A percentile compares a stretch with the other conserved stretches of the same genome.
Evolutionary conservation across 2,888 invertebrate species (phyloP).

Genomic region (Caenorhabditis sp.): DNA sequence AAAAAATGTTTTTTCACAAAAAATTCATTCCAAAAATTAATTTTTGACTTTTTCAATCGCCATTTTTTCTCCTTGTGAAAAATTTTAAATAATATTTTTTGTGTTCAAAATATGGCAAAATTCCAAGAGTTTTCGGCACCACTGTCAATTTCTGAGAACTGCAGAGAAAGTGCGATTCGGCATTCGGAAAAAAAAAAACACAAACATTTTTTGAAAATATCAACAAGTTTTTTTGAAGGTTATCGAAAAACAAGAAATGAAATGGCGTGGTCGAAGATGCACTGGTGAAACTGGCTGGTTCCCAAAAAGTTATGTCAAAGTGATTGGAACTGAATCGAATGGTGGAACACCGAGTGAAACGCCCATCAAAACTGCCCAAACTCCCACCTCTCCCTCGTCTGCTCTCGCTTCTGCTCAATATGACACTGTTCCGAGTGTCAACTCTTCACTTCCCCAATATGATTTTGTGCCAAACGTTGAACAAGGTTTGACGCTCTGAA

Average conservation of each 20-base stretch:
- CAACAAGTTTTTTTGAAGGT: constrained; percentile 68
- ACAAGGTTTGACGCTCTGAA: not conserved
- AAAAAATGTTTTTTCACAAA: too few species aligned
- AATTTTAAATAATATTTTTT: too few species aligned
- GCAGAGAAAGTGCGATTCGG: too few species aligned
- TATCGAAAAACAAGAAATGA: constrained; percentile 77
- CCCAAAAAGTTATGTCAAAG: constrained; percentile 69
- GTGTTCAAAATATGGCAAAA: too few species aligned
- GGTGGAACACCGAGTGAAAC: constrained; percentile 1
- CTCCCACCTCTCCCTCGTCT: constrained; percentile 7
- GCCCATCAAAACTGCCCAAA: not conserved
- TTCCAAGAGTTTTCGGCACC: too few species aligned
- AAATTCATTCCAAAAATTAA: too few species aligned
- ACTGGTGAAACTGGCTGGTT: constrained; percentile 69
- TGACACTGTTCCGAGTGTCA: not conserved
- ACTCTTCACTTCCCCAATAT: too few species aligned
- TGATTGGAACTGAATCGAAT: constrained; percentile 12
- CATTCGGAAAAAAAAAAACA: not conserved
- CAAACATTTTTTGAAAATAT: not conserved
- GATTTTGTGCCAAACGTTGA: too few species aligned
- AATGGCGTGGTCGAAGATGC: constrained; percentile 77
- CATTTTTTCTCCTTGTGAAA: too few species aligned
- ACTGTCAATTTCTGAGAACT: too few species aligned
- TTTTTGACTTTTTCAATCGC: too few species aligned
- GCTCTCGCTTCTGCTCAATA: not conserved